Evolutionary conservation across 1,140 invertebrate species (phyloP).

Genomic region (Lamellibrachia luymesi): DNA sequence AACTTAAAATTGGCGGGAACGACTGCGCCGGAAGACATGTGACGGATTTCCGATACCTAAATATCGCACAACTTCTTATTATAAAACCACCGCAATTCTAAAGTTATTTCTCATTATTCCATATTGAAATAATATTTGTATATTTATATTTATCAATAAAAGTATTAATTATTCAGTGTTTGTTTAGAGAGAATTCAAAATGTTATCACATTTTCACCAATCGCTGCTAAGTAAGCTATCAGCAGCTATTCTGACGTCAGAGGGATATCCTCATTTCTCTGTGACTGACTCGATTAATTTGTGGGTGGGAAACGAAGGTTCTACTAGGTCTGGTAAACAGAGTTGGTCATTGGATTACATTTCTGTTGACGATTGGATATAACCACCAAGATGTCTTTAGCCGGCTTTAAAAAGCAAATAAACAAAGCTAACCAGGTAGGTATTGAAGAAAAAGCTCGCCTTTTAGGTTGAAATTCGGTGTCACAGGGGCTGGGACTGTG

Average conservation of each 20-base stretch:
- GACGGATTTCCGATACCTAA: neutral
- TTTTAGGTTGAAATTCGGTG: neutral
- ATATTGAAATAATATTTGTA: neutral
- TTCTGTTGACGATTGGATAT: neutral
- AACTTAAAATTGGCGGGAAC: constrained; percentile 1
- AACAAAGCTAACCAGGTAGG: constrained; percentile 97
- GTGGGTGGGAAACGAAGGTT: neutral
- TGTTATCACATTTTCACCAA: neutral
- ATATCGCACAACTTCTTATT: neutral
- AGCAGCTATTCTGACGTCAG: neutral
- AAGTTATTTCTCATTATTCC: neutral
- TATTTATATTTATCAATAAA: neutral
- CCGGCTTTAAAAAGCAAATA: constrained; percentile 95
- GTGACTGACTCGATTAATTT: neutral
- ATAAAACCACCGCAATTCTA: neutral
- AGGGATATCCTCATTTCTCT: neutral
- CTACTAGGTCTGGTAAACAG: neutral
- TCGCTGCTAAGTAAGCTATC: neutral
- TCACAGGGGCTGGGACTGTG: neutral
- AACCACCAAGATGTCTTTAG: constrained; percentile 79
- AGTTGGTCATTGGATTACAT: neutral
- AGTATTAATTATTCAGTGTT: neutral
- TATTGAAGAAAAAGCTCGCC: neutral
- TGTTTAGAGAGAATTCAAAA: neutral
- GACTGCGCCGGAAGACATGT: neutral